Base-by-base conservation (phyloP, 2,888 invertebrate species). In the Chironomus tentans region DNA sequence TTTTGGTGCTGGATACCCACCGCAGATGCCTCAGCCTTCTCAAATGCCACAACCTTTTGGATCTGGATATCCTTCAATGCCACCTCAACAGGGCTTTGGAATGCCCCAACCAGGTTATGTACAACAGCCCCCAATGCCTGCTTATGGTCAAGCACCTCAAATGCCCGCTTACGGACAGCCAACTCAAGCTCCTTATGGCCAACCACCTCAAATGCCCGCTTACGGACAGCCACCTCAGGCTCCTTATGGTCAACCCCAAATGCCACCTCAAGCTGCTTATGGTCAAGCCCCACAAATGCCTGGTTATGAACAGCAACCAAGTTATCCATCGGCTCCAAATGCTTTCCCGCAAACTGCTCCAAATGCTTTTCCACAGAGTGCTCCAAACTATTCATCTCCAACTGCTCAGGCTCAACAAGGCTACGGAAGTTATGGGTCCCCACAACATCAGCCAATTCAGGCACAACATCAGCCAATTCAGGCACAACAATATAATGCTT, bases 1-100 rank as follows among this genome's bases (percentile, higher is more conserved):
- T 74, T 83, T 83, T 77, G 84, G 83, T 79, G 81, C 81, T 78
- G 84, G 83, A 79, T 83, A 82, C 81, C 78, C 80, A 76, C 38
- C 68, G 15, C 76, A 70, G 3, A 56, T 56, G 56, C 56, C 56
- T 5, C 56, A 56, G 18, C 56, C 38, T 10, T 1, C 7, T 38
- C 5, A 2, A 50, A 56, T 56, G 15, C 7, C 15, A 2, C 18
- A 15, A 50, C 12, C 50, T 56, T 56, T 18, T 56, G 56, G 56
- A 7, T 7, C n/a, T n/a, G n/a, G 7, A 56, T 5, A 28, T 3
- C 28, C 28, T 4, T 5, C 28, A 28, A 28, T 28, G 28, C 28
- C 28, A 24, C 2, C 24, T 24, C 4, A n/a, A n/a, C n/a, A n/a
- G n/a, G n/a, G n/a, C 3, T 1, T 6, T 28, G n/a, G 4, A 50